Evolutionary conservation across 2,113 vertebrate genomes (phyloP).

Genomic region (Daphoenositta chrysoptera): DNA sequence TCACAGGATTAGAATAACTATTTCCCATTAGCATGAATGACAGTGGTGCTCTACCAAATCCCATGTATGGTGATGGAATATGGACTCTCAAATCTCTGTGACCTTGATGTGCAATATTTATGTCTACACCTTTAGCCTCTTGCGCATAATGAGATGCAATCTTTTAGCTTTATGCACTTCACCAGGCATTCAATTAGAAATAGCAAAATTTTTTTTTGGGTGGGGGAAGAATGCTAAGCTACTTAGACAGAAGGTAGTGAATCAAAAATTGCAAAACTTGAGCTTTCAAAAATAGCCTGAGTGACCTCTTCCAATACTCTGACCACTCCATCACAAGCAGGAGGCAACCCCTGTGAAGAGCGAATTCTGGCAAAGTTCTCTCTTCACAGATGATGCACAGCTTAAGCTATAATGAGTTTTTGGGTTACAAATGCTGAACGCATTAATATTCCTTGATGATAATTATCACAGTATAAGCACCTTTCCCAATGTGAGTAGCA

Average conservation of each 20-base stretch:
- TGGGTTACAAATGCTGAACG: conserved; percentile 98
- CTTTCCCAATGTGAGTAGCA: conserved; percentile 94
- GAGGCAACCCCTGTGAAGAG: conserved; percentile 85
- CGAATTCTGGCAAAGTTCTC: conserved; percentile 88
- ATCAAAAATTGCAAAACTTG: conserved; percentile 80
- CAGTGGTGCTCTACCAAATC: conserved; percentile 32
- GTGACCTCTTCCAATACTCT: conserved; percentile 88
- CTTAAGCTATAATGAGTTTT: conserved; percentile 98
- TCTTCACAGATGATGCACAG: conserved; percentile 88
- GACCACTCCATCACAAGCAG: conserved; percentile 86
- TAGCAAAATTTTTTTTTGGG: not conserved
- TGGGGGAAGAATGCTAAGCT: conserved; percentile 43
- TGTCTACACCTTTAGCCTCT: conserved; percentile 34
- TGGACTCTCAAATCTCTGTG: conserved; percentile 45
- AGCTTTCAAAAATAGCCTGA: conserved; percentile 81
- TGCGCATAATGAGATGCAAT: conserved; percentile 23
- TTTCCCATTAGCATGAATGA: not conserved
- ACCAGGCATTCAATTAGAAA: conserved; percentile 63
- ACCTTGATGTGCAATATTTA: conserved; percentile 51
- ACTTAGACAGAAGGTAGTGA: conserved; percentile 78
- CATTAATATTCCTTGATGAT: conserved; percentile 99
- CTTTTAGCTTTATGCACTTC: conserved; percentile 60
- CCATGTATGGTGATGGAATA: conserved; percentile 22
- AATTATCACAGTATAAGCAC: conserved; percentile 99
- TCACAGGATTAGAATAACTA: not conserved